These are phyloP conservation scores for Drosophila macrothrix DNA, from an alignment of 2,888 invertebrate species.

Conservation along the genomic window DNA sequence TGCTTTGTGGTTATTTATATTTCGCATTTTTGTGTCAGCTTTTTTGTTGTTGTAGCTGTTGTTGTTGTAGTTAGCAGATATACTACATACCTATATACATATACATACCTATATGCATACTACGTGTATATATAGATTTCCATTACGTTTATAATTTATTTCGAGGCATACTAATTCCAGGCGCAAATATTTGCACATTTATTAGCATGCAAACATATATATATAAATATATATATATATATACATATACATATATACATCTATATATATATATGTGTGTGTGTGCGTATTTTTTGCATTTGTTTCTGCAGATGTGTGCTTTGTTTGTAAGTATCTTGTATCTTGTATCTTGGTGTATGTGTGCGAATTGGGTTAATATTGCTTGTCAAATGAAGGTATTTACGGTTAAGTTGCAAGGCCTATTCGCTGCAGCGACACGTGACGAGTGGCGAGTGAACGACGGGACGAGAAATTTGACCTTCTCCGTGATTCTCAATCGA, in stretches of 20 bases:
- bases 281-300: conserved; percentile 40
- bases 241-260: not conserved
- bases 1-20: conserved; percentile 50
- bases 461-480: conserved; percentile 9
- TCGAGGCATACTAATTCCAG: conserved; percentile 73
- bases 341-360: conserved; percentile 11
- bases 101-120: not conserved
- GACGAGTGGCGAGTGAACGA: not conserved
- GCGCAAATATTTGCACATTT: conserved; percentile 68
- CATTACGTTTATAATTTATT: conserved; percentile 57
- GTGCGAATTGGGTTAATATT: conserved; percentile 18
- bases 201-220: conserved; percentile 43
- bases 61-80: conserved; percentile 41
- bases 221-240: not conserved
- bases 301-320: conserved; percentile 21
- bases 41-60: conserved; percentile 27
- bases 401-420: conserved; percentile 59
- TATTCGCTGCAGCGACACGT: conserved; percentile 31
- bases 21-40: conserved; percentile 62
- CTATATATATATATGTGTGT: not conserved
- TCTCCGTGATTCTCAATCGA: conserved; percentile 24
- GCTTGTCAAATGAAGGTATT: conserved; percentile 58
- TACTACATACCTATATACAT: conserved; percentile 18
- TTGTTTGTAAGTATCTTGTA: conserved; percentile 23
- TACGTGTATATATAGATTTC: conserved; percentile 24